A percentile compares a stretch with the other conserved stretches of the same genome.
Conservation (phyloP, 92 coral and sea anemone species). For the Porites divaricata region DNA sequence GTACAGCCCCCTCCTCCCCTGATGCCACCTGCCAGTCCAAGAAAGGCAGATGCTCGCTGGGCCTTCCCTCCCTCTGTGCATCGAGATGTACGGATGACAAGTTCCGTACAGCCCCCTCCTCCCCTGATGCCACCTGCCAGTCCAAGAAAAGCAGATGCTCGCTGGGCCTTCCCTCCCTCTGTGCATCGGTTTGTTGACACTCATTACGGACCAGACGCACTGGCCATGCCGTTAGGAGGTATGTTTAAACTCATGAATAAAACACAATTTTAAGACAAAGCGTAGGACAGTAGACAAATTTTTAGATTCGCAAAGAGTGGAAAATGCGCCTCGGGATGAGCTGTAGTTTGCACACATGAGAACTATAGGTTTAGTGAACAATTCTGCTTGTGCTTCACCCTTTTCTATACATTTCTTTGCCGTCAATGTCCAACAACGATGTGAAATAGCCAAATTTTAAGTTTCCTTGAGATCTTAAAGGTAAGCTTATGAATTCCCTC, state of each 20-base stretch:
- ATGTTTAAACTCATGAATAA: background rate
- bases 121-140: conserved; percentile 67
- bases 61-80: conserved; percentile 93
- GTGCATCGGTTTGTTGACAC: conserved; percentile 87
- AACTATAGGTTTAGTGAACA: no score
- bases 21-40: conserved; percentile 73
- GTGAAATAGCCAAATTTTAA: no score
- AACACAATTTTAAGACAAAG: no score
- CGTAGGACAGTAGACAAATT: no score
- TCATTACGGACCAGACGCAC: conserved; percentile 50
- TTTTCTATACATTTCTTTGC: no score
- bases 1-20: conserved; percentile 55
- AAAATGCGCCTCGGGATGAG: no score
- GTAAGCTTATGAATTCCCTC: no score
- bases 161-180: conserved; percentile 95
- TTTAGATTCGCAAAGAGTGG: no score
- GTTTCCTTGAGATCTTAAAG: no score
- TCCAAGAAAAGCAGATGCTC: conserved; percentile 74
- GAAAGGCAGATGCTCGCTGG: conserved; percentile 86
- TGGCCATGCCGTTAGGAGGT: conserved; percentile 26
- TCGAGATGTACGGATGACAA: conserved; percentile 73
- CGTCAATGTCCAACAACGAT: no score
- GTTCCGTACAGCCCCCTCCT: conserved; percentile 57
- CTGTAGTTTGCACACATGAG: no score
- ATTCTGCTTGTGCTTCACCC: no score